Percentiles rank a stretch among this genome's conserved stretches.
Evolutionary conservation across 2,888 invertebrate genomes (phyloP).

Genomic region (Philereme vetulata): DNA sequence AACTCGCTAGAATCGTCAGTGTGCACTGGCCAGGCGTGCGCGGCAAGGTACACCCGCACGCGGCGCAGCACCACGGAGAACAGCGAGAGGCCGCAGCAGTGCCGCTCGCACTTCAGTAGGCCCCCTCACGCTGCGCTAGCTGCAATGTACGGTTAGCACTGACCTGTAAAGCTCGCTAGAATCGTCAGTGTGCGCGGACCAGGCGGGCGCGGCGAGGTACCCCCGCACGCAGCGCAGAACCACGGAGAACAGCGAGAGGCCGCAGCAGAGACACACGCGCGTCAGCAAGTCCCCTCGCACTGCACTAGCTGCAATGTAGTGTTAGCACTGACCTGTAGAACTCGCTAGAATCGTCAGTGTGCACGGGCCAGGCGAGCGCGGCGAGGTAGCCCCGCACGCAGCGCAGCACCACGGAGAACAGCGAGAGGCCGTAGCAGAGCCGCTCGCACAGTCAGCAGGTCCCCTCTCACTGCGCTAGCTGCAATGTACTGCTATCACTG

Average conservation of each 20-base stretch:
- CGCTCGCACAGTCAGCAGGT: not conserved
- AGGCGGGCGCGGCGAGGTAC: conserved; percentile 94
- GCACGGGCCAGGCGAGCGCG: conserved; percentile 98
- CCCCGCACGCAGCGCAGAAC: conserved; percentile 94
- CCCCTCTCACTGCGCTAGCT: too few relatives aligned
- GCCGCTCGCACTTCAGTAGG: not conserved
- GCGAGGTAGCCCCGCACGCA: conserved; percentile 85
- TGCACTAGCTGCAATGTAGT: too few relatives aligned
- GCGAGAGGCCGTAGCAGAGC: too few relatives aligned
- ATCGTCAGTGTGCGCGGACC: conserved; percentile 98
- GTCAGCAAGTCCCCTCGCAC: too few relatives aligned
- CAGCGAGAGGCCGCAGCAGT: too few relatives aligned
- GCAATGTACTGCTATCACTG: not conserved
- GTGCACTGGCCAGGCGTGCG: conserved; percentile 98
- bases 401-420: not conserved
- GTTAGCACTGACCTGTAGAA: conserved; percentile 27
- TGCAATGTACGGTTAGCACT: not conserved
- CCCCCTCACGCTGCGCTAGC: too few relatives aligned
- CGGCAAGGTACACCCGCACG: conserved; percentile 86
- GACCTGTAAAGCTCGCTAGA: conserved; percentile 88
- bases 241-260: conserved; percentile 98
- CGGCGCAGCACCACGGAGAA: not conserved
- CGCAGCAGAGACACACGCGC: conserved; percentile 98
- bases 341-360: conserved; percentile 98
- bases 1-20: conserved; percentile 97